phyloP scores from a whole-genome alignment of 1,140 invertebrate species.

The Meloidogyne exigua region DNA sequence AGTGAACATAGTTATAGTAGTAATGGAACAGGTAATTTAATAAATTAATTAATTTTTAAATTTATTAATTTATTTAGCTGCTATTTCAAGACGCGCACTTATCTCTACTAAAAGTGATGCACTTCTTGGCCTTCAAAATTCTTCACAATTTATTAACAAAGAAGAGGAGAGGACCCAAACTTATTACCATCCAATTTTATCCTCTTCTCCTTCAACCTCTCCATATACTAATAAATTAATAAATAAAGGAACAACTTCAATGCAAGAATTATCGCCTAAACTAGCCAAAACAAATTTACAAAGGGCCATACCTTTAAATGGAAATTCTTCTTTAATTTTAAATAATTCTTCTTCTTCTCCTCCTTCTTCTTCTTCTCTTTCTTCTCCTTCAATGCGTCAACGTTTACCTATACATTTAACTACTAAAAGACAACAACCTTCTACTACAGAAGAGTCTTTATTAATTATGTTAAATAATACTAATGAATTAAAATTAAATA shows the following conservation, averaged over 20 bases:
- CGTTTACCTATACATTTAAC: not conserved
- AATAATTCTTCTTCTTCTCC: not conserved
- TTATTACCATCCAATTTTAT: not conserved
- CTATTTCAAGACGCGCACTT: not conserved
- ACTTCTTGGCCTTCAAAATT: not conserved
- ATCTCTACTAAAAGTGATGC: not conserved
- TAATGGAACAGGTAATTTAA: not conserved
- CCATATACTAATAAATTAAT: not conserved
- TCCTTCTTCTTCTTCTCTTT: not conserved
- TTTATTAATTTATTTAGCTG: not conserved
- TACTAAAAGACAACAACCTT: not conserved
- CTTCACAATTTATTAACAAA: not conserved
- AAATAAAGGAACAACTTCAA: not conserved
- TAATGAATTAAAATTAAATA: too few species aligned
- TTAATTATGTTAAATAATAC: slow-evolving; percentile 2
- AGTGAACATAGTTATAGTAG: not conserved
- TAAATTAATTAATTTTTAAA: not conserved
- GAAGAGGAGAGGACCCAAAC: not conserved
- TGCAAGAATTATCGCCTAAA: not conserved
- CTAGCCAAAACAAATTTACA: not conserved
- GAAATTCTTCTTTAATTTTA: not conserved
- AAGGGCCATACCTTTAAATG: not conserved
- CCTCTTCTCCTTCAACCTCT: not conserved
- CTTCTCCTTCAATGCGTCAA: not conserved
- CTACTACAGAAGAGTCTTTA: too few species aligned